These are phyloP conservation scores for Orthonyx spaldingii DNA, from an alignment of 2,113 vertebrate genomes.

Conservation along the genomic window DNA sequence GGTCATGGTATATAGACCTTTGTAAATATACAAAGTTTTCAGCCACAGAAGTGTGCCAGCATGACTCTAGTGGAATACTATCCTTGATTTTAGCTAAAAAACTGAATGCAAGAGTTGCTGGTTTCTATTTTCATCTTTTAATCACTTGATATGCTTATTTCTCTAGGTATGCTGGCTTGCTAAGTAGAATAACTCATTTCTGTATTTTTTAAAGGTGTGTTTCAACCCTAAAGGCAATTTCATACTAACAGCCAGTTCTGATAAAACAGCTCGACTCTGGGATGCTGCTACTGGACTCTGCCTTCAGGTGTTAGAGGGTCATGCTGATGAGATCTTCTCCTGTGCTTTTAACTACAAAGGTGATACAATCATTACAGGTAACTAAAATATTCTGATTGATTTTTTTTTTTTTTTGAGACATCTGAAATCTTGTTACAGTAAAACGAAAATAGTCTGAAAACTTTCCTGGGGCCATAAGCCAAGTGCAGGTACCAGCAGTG, in stretches of 20 bases:
- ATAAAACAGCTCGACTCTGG: conserved; percentile 93
- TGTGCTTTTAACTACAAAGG: conserved; percentile 93
- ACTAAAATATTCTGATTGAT: neutral
- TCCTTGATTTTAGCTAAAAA: neutral
- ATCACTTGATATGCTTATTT: neutral
- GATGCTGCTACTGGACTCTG: conserved; percentile 84
- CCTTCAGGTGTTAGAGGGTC: conserved; percentile 87
- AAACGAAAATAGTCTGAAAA: neutral
- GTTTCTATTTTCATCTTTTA: neutral
- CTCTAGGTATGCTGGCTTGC: neutral
- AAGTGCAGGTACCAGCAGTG: neutral
- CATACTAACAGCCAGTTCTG: conserved; percentile 87
- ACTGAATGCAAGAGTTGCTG: neutral
- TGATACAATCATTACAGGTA: conserved; percentile 88
- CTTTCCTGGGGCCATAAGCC: neutral
- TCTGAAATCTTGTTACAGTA: neutral
- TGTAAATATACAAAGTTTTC: neutral
- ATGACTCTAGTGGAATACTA: neutral
- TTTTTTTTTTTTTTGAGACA: neutral
- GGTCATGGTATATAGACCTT: neutral
- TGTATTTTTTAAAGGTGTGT: conserved; percentile 78
- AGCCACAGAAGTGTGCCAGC: neutral
- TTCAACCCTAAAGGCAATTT: conserved; percentile 89
- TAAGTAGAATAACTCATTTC: neutral
- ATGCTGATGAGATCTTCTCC: conserved; percentile 91